Base-by-base conservation (phyloP, 2,113 vertebrate species). In the Zingel zingel region DNA sequence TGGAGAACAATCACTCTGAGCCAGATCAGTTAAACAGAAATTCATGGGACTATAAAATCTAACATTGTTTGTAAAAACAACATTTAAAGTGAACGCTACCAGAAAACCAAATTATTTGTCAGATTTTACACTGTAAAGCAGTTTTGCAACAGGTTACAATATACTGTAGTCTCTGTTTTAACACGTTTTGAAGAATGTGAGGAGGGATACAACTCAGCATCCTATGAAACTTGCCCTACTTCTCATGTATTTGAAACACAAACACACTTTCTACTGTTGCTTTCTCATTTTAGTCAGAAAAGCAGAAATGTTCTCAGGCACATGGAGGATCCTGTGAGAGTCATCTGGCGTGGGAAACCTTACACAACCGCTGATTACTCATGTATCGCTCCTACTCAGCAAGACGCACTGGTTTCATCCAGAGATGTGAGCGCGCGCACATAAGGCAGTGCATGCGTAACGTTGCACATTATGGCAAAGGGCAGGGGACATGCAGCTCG, bases 311-410 rank as follows among this genome's bases (percentile, higher is more conserved):
- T 89, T 86, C 62, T 72, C 76, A 59, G 74, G 66, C 77, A 83
- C 79, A 86, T n/a, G n/a, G 57, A 59, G 65, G 68, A 86, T 85
- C 78, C 84, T 79, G 69, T 39, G 79, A 83, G 76, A 86, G 74
- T 82, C 84, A 90, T 88, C 78, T 64, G 67, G 88, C 47, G 79
- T 90, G 91, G 92, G 91, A 91, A 90, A 85, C 66, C 82, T 91
- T 89, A 90, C 86, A 81, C 87, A 92, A 92, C 77, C 45, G 12
- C 66, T 14, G 74, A 80, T 91, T 88, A 89, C 83, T 93, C 91
- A 92, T 89, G 62, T 57, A 50, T 63, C 75, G 56, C 82, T 88
- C 88, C 86, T 77, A 89, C 90, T 91, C 85, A 76, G 69, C 51
- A 74, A 79, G 58, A 88, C 10, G 2, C 69, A 77, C 57, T 76